Base-by-base conservation (phyloP, 2,888 invertebrate species). In the Yponomeuta cagnagella region DNA sequence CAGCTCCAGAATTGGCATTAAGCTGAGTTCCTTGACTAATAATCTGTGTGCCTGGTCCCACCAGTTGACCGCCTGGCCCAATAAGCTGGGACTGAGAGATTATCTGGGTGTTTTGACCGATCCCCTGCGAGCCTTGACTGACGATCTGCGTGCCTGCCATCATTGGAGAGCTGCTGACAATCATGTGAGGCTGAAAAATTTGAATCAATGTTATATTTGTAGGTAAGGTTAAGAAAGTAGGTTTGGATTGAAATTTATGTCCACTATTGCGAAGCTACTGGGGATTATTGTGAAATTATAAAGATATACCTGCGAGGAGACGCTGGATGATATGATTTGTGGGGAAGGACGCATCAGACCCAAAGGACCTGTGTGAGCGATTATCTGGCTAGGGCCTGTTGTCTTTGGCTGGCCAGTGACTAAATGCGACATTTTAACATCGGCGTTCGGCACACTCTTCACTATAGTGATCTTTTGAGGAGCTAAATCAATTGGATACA, bases 401-500 rank as follows among this genome's bases (percentile, higher is more conserved):
- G 86, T 84, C 78, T 91, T 92, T 48, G 85, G 75, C 76, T 89
- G 90, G 10, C 87, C 87, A 70, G 89, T 78, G 64, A 92, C 83
- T 72, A 92, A 79, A 79, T 92, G 91, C 73, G 91, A 84, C 90
- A 92, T 92, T 85, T 92, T 92, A 68, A 90, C 86, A 73, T 92
- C 92, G 37, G 86, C 78, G 79, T 85, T 90, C 1, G 90, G 79
- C 73, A 90, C 88, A 78, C 83, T 88, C 78, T 92, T 92, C 63
- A 92, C 92, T 71, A 92, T 92, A 76, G 92, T 91, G 72, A 92
- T 92, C 82, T 92, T 92, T 82, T 90, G 91, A 75, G 90, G 90
- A 72, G 92, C 92, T 83, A 92, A 89, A 87, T 92, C 92, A 77
- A 92, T 92, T 74, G 92, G 92, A 86, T 93, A 93, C 84, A 92